Percentiles rank a stretch among this genome's conserved stretches.
These are phyloP conservation scores for Tricholauxania praeusta DNA, from an alignment of 2,888 invertebrate genomes.

Conservation along the genomic window DNA sequence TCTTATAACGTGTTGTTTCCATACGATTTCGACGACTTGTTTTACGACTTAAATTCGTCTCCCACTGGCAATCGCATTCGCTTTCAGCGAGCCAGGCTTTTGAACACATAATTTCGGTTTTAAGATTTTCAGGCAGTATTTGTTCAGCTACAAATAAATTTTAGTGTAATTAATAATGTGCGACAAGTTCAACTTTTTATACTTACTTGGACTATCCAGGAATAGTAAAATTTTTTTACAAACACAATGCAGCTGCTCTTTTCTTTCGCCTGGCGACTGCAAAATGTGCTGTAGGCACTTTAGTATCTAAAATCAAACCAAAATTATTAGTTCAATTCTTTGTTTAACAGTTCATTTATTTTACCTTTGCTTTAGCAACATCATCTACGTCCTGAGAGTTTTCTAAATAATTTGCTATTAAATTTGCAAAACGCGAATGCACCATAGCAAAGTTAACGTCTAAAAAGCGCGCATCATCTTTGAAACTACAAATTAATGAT, in stretches of 20 bases:
- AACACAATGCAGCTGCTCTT: constrained; percentile 69
- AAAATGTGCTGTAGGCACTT: constrained; percentile 55
- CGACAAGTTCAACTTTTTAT: too few relatives aligned
- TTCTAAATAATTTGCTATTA: constrained; percentile 74
- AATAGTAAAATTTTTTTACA: constrained; percentile 64
- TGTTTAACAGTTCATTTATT: neutral
- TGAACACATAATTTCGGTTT: constrained; percentile 72
- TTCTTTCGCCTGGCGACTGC: constrained; percentile 60
- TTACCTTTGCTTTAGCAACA: constrained; percentile 55
- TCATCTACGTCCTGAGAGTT: constrained; percentile 59
- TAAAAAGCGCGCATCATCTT: constrained; percentile 76
- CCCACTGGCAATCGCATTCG: constrained; percentile 76
- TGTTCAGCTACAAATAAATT: constrained; percentile 43
- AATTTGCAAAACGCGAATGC: constrained; percentile 75
- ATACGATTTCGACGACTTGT: constrained; percentile 68
- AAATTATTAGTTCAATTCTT: neutral
- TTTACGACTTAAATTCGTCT: constrained; percentile 62
- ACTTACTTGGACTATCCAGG: constrained; percentile 56
- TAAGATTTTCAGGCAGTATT: constrained; percentile 68
- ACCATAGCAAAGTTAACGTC: constrained; percentile 75
- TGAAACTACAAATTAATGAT: constrained; percentile 76
- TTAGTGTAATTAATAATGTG: too few relatives aligned
- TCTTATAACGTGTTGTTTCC: constrained; percentile 57
- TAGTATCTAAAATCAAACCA: constrained; percentile 47
- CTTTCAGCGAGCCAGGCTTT: constrained; percentile 72